Conservation (phyloP, 2,888 invertebrate species). For the Synanthedon myopaeformis region DNA sequence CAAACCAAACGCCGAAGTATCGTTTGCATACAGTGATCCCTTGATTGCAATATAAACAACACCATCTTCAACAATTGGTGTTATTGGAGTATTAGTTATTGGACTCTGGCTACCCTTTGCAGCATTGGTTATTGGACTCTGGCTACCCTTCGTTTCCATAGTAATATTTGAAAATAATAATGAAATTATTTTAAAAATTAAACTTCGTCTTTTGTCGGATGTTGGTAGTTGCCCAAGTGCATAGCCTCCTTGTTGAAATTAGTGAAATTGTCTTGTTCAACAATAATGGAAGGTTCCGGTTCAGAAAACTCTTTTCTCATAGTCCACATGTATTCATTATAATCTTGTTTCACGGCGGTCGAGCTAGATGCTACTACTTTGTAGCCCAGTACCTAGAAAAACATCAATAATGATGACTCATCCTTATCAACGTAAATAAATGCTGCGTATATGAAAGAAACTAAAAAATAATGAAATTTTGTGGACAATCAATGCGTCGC, state of each 20-base stretch:
- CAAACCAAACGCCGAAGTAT: slow-evolving; percentile 82
- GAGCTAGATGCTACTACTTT: slow-evolving; percentile 90
- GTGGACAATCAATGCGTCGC: not conserved
- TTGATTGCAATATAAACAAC: slow-evolving; percentile 82
- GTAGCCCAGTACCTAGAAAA: slow-evolving; percentile 81
- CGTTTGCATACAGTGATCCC: slow-evolving; percentile 80
- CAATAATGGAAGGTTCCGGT: slow-evolving; percentile 78
- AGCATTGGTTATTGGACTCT: slow-evolving; percentile 34
- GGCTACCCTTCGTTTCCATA: slow-evolving; percentile 54
- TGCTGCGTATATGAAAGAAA: not conserved
- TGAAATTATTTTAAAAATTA: slow-evolving; percentile 21
- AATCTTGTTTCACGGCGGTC: slow-evolving; percentile 87
- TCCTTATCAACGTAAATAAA: not conserved
- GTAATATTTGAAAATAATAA: slow-evolving; percentile 13
- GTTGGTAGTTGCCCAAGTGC: slow-evolving; percentile 53
- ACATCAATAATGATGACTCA: slow-evolving; percentile 1
- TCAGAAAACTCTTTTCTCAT: slow-evolving; percentile 90
- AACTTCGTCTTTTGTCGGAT: slow-evolving; percentile 55
- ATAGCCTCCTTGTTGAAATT: slow-evolving; percentile 73
- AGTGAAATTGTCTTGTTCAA: slow-evolving; percentile 73
- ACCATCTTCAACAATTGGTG: slow-evolving; percentile 60
- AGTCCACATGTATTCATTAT: slow-evolving; percentile 94
- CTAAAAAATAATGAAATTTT: not conserved
- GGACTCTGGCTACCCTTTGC: slow-evolving; percentile 33
- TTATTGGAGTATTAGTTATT: slow-evolving; percentile 28